Conservation (phyloP, 2,888 invertebrate genomes). For the Chrysomela aeneicollis region DNA sequence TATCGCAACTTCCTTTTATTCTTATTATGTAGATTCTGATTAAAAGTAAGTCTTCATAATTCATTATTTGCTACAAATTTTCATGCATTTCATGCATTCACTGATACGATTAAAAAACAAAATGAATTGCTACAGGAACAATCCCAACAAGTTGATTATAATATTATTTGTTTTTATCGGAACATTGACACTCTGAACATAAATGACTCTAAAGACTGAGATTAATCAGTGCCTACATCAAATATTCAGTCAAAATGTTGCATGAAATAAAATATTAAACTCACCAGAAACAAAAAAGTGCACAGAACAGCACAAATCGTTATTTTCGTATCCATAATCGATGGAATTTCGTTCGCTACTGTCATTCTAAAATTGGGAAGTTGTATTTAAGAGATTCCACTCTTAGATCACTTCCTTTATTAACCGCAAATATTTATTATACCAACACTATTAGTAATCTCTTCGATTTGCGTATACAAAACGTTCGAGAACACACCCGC, state of each 20-base stretch:
- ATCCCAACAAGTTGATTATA: too few species aligned
- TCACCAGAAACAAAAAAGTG: constrained; percentile 26
- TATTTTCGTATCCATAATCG: constrained; percentile 29
- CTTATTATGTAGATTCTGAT: too few species aligned
- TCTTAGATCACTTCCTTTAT: constrained; percentile 23
- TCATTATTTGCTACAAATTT: too few species aligned
- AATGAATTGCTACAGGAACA: too few species aligned
- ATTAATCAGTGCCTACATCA: too few species aligned
- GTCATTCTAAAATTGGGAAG: constrained; percentile 24
- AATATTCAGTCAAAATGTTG: not conserved
- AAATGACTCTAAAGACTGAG: too few species aligned
- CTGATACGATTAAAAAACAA: too few species aligned
- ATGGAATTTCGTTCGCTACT: constrained; percentile 34
- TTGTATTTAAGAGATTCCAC: constrained; percentile 31
- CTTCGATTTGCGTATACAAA: not conserved
- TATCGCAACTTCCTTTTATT: too few species aligned
- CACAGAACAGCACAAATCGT: constrained; percentile 15
- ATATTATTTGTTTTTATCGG: too few species aligned
- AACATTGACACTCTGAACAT: too few species aligned
- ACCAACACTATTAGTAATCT: not conserved
- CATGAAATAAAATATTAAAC: not conserved
- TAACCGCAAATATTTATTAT: not conserved
- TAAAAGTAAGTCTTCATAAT: too few species aligned
- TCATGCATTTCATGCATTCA: too few species aligned
- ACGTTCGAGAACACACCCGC: not conserved